Conservation (phyloP, 2,113 vertebrate species). For the Phyllostomus discolor region DNA sequence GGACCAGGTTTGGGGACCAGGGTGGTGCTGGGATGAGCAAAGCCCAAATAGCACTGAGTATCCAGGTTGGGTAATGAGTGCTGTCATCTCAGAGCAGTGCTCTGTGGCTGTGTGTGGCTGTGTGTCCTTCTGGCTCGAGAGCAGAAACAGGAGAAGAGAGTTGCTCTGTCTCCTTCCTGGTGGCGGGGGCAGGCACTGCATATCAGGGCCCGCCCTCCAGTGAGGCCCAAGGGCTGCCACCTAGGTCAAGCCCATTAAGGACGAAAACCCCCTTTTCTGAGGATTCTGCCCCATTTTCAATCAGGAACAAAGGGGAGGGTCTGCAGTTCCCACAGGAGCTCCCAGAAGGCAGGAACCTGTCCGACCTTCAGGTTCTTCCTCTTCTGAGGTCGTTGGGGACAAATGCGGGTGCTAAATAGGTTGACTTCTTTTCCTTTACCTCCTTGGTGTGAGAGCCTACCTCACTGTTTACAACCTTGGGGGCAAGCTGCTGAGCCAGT, state of each 20-base stretch:
- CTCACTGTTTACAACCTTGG: too few relatives aligned
- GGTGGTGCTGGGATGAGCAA: not conserved
- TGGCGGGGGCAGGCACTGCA: fast-evolving
- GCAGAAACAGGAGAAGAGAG: not conserved
- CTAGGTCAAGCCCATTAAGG: not conserved
- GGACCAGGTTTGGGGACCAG: too few relatives aligned
- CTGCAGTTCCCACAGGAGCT: too few relatives aligned
- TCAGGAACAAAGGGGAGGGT: not conserved
- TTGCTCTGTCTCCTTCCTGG: not conserved
- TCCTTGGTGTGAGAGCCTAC: too few relatives aligned
- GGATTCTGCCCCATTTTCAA: not conserved
- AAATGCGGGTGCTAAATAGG: too few relatives aligned
- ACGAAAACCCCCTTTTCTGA: not conserved
- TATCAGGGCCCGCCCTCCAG: not conserved
- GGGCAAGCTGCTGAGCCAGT: too few relatives aligned
- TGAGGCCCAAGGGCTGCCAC: not conserved
- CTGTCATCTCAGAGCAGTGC: not conserved
- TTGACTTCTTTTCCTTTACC: too few relatives aligned
- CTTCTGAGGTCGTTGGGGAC: too few relatives aligned
- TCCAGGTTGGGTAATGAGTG: not conserved
- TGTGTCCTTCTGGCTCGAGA: not conserved
- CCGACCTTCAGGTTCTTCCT: too few relatives aligned
- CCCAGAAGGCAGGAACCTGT: too few relatives aligned
- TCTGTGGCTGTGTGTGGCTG: not conserved
- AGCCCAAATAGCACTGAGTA: not conserved